These are phyloP conservation scores for Carcinoscorpius rotundicauda DNA, from an alignment of 1,140 invertebrate species.

Conservation along the genomic window DNA sequence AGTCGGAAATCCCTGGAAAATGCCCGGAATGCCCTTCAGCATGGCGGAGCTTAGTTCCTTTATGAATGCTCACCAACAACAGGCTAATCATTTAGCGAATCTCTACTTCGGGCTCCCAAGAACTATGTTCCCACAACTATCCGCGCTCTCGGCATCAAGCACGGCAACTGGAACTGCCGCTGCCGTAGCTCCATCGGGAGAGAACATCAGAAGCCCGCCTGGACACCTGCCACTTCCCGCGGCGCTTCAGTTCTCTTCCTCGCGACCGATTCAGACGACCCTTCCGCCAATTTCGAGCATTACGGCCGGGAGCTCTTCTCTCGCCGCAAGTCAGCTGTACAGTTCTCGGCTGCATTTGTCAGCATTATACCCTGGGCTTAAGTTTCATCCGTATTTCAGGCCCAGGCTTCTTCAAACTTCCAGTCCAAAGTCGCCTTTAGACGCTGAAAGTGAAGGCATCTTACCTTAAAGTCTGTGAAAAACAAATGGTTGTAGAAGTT, in stretches of 20 bases:
- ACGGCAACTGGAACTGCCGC: not conserved
- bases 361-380: slow-evolving; percentile 14
- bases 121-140: slow-evolving; percentile 10
- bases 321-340: slow-evolving; percentile 8
- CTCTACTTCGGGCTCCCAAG: slow-evolving; percentile 18
- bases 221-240: not conserved
- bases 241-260: not conserved
- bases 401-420: slow-evolving; percentile 13
- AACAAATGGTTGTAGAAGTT: too few relatives aligned
- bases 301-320: too few relatives aligned
- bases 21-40: slow-evolving; percentile 10
- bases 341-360: slow-evolving; percentile 10
- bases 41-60: slow-evolving; percentile 14
- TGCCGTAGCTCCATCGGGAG: not conserved
- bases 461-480: too few relatives aligned
- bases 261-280: not conserved
- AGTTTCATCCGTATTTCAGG: slow-evolving; percentile 17
- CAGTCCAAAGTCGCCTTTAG: not conserved
- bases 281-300: not conserved
- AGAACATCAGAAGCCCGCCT: not conserved
- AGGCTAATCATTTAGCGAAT: slow-evolving; percentile 12
- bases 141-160: slow-evolving; percentile 1
- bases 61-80: slow-evolving; percentile 11
- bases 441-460: not conserved
- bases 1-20: slow-evolving; percentile 20